These are phyloP conservation scores for Paralvinella palmiformis DNA, from an alignment of 1,140 invertebrate genomes.

Conservation along the genomic window DNA sequence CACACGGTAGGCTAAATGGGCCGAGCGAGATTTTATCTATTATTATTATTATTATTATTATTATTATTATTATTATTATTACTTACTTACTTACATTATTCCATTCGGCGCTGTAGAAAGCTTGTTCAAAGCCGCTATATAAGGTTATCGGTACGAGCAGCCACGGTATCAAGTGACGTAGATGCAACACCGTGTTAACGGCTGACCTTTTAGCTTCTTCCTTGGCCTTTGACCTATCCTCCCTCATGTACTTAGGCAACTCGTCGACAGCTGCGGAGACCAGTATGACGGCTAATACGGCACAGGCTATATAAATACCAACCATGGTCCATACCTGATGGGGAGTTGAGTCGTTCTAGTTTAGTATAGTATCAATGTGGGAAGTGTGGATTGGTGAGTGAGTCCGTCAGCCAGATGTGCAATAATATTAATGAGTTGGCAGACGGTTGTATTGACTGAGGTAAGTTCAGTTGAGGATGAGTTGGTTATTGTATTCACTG, in stretches of 20 bases:
- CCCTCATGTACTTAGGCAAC: constrained; percentile 28
- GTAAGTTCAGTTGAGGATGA: neutral
- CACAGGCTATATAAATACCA: constrained; percentile 80
- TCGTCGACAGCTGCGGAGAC: constrained; percentile 81
- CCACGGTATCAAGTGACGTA: constrained; percentile 62
- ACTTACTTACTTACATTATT: constrained; percentile 83
- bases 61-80: too few species aligned
- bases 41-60: too few species aligned
- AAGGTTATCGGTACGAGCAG: constrained; percentile 90
- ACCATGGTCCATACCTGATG: constrained; percentile 62
- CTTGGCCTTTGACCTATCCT: constrained; percentile 19
- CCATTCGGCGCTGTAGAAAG: constrained; percentile 89
- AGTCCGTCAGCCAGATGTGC: neutral
- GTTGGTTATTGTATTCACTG: neutral
- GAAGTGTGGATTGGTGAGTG: neutral
- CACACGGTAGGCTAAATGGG: too few species aligned
- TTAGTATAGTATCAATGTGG: too few species aligned
- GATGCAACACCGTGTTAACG: constrained; percentile 76
- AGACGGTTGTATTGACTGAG: neutral
- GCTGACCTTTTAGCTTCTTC: constrained; percentile 56
- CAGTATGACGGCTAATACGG: constrained; percentile 75
- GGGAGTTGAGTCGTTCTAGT: too few species aligned
- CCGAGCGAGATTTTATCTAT: too few species aligned
- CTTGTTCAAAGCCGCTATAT: constrained; percentile 96
- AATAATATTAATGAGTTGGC: neutral